Evolutionary conservation across 2,888 invertebrate species (phyloP).

Genomic region (Slavum lentiscoides): DNA sequence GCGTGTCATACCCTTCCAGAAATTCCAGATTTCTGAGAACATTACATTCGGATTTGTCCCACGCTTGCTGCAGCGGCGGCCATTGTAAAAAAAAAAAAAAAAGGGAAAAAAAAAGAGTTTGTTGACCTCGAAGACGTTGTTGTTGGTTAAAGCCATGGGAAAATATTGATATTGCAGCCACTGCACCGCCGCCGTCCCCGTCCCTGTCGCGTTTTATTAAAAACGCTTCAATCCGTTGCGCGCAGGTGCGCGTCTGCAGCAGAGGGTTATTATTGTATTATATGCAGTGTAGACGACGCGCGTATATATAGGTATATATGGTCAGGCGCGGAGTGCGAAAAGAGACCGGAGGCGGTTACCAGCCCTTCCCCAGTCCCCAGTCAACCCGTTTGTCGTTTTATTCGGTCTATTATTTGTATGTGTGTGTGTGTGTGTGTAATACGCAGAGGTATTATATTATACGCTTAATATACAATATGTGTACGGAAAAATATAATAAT

Average conservation of each 20-base stretch:
- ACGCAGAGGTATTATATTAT: too few relatives aligned
- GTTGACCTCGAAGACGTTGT: conserved; percentile 26
- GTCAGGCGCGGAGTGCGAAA: not conserved
- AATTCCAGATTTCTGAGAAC: conserved; percentile 39
- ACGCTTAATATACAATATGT: too few relatives aligned
- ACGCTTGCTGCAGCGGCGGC: not conserved
- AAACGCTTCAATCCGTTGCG: conserved; percentile 18
- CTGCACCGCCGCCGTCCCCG: not conserved
- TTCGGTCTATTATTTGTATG: too few relatives aligned
- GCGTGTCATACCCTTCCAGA: not conserved
- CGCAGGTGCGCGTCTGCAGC: conserved; percentile 45
- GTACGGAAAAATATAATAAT: too few relatives aligned
- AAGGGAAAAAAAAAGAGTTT: conserved; percentile 6
- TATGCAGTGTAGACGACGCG: not conserved
- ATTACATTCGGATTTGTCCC: conserved; percentile 25
- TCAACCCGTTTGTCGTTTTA: too few relatives aligned
- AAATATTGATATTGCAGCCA: conserved; percentile 38
- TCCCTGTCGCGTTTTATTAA: conserved; percentile 28
- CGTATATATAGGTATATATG: too few relatives aligned
- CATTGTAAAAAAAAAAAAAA: conserved; percentile 11
- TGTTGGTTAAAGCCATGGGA: conserved; percentile 46
- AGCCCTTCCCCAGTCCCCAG: too few relatives aligned
- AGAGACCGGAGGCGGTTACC: not conserved
- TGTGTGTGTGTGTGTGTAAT: too few relatives aligned
- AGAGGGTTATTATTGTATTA: conserved; percentile 29